Evolutionary conservation across 2,888 invertebrate genomes (phyloP), one percentile per base, ranked within the genome.

Genomic region (Peribatodes rhomboidaria): DNA sequence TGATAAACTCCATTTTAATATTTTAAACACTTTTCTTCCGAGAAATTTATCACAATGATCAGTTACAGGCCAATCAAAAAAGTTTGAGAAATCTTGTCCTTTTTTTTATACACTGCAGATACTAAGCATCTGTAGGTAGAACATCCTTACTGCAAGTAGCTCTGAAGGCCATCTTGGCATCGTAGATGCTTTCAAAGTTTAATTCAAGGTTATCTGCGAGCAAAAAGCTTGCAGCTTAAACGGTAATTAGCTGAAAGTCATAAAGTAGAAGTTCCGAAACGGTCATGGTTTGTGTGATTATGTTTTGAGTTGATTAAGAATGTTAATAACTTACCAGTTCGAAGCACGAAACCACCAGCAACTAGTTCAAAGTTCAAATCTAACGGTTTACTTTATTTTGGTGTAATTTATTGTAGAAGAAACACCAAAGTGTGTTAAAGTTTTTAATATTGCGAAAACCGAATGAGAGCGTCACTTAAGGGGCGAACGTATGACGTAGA

Each of bases 211-310:
- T 44, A 18, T 55, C 39, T 53, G 39, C 53, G 22, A n/a, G 41
- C 27, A 47, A 47, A 47, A 18, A 8, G 18, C 18, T 6, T 6
- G 6, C 6, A 6, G 20, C 7, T 50, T 53, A 14, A 10, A 42
- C n/a, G 18, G 44, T n/a, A 9, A n/a, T 53, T 33, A 27, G n/a
- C 20, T 53, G 22, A 39, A 44, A 44, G n/a, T 46, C n/a, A 46
- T 27, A 44, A 35, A 42, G n/a, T 14, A 14, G 22, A 44, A 9
- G 41, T 42, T 49, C 18, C 16, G 47, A 18, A n/a, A 20, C 22
- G 22, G 16, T 11, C 61, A 47, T 61, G 54, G 27, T 54, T 61
- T 46, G 61, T 54, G 54, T 54, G 39, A 46, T 61, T 61, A 18
- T 27, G 27, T 61, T 33, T 39, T 1, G 27, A 31, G 10, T n/a